Conservation (phyloP, 1,140 invertebrate genomes). For the Reticulitermes speratus region DNA sequence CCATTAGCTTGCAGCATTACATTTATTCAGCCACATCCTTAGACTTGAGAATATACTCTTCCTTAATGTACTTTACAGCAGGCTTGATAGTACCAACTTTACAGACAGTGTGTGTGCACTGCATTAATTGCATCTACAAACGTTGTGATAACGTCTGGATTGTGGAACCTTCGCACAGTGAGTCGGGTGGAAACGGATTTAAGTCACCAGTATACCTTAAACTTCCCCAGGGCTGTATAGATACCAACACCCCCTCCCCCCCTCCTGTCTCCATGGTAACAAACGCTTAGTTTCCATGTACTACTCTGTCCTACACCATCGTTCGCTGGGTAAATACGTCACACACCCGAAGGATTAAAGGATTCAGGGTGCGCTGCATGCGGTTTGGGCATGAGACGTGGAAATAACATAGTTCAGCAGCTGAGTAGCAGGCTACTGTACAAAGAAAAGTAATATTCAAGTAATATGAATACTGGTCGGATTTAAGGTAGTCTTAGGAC, state of each 20-base stretch:
- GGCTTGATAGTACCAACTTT: too few relatives aligned
- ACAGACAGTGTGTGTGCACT: not conserved
- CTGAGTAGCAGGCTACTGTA: not conserved
- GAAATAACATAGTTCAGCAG: not conserved
- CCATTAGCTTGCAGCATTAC: too few relatives aligned
- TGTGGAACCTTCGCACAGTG: not conserved
- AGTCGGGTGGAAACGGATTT: too few relatives aligned
- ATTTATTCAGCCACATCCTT: too few relatives aligned
- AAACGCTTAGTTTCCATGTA: not conserved
- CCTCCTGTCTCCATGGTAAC: not conserved
- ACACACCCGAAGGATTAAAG: not conserved
- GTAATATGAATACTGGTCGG: not conserved
- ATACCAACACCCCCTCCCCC: not conserved
- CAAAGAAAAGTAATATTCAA: not conserved
- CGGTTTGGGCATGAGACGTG: not conserved
- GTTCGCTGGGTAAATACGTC: not conserved
- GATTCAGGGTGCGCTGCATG: not conserved
- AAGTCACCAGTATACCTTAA: not conserved
- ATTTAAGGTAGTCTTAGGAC: not conserved
- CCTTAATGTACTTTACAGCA: too few relatives aligned
- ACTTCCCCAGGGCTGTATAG: not conserved
- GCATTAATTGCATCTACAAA: not conserved
- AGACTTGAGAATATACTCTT: too few relatives aligned
- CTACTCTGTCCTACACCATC: not conserved
- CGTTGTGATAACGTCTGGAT: not conserved